These are phyloP conservation scores for Megaceryle maxima DNA, from an alignment of 2,113 vertebrate species.

Conservation along the genomic window DNA sequence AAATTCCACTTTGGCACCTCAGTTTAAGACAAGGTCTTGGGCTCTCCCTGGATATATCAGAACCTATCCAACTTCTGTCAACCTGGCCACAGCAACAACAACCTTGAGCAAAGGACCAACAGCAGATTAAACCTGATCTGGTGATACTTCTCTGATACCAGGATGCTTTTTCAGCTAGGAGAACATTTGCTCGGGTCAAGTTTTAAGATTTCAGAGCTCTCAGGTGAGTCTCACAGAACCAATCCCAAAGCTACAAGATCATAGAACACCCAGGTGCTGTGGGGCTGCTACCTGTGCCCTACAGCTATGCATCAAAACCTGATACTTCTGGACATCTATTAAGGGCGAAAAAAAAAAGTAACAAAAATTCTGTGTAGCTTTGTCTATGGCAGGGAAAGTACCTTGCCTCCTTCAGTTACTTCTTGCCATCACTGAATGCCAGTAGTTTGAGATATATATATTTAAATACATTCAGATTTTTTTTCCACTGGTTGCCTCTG, in stretches of 20 bases:
- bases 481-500: not conserved
- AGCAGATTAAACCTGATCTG: not conserved
- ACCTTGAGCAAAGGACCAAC: not conserved
- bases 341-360: not conserved
- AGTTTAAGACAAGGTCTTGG: not conserved
- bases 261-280: not conserved
- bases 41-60: not conserved
- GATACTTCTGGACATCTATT: not conserved
- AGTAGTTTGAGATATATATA: not conserved
- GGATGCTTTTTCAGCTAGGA: not conserved
- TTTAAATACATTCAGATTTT: not conserved
- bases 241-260: not conserved
- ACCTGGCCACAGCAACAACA: not conserved
- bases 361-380: not conserved
- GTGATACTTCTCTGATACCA: not conserved
- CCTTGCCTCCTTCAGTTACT: not conserved
- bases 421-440: not conserved
- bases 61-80: not conserved
- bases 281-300: not conserved
- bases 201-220: not conserved
- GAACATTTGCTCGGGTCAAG: not conserved
- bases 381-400: not conserved
- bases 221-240: not conserved
- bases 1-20: not conserved
- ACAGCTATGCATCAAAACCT: not conserved